These are phyloP conservation scores for Lateolabrax maculatus DNA, from an alignment of 2,797 vertebrate genomes.

Conservation along the genomic window DNA sequence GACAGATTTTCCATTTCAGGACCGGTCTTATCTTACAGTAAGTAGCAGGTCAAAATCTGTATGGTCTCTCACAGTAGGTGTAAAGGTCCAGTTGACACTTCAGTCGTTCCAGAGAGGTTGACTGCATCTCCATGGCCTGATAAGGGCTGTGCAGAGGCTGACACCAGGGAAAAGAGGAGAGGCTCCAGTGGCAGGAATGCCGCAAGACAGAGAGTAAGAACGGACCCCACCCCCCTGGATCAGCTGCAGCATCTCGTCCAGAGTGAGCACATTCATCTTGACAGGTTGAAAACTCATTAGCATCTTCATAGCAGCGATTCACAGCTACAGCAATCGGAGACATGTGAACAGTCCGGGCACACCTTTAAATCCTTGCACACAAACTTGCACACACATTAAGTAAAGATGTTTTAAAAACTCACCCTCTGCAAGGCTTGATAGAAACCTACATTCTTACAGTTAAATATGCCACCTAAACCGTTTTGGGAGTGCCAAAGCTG, in stretches of 20 bases:
- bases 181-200: conserved; percentile 48
- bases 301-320: conserved; percentile 41
- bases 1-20: conserved; percentile 37
- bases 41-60: conserved; percentile 13
- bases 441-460: background rate
- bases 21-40: conserved; percentile 8
- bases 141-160: conserved; percentile 43
- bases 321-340: conserved; percentile 8
- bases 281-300: conserved; percentile 78
- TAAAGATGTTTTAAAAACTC: background rate
- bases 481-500: background rate
- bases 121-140: conserved; percentile 45
- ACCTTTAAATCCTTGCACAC: background rate
- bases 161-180: conserved; percentile 41
- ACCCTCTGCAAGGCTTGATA: background rate
- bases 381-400: background rate
- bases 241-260: conserved; percentile 47
- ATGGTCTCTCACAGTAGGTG: conserved; percentile 20
- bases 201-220: background rate
- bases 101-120: conserved; percentile 21
- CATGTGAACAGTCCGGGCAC: background rate
- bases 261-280: conserved; percentile 45
- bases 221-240: background rate
- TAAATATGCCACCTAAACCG: too few relatives aligned
- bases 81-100: conserved; percentile 24